phyloP scores from a whole-genome alignment of 2,113 vertebrate species.

The Platichthys flesus region DNA sequence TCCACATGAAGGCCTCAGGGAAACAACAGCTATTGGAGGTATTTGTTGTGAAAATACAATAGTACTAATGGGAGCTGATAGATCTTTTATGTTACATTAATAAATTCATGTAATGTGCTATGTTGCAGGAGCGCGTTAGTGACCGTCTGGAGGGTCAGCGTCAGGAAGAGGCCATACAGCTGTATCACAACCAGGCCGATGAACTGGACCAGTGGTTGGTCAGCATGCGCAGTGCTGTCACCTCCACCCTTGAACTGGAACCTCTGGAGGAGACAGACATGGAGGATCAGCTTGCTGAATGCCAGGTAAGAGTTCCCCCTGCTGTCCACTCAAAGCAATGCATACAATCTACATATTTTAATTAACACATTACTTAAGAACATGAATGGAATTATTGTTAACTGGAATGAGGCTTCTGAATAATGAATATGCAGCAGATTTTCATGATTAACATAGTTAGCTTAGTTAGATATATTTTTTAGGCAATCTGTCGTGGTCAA shows the following conservation, averaged over 20 bases:
- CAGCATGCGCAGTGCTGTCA: slow-evolving; percentile 81
- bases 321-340: slow-evolving; percentile 19
- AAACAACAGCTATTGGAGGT: slow-evolving; percentile 94
- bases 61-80: not conserved
- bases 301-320: slow-evolving; percentile 85
- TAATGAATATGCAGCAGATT: not conserved
- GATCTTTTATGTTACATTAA: not conserved
- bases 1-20: slow-evolving; percentile 94
- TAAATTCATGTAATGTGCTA: slow-evolving; percentile 7
- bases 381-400: not conserved
- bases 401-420: not conserved
- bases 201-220: slow-evolving; percentile 91
- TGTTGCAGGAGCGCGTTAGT: slow-evolving; percentile 87
- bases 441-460: not conserved
- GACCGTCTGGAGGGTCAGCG: slow-evolving; percentile 92
- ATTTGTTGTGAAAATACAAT: not conserved
- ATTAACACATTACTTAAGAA: not conserved
- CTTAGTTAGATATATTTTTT: not conserved
- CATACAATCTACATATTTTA: not conserved
- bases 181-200: slow-evolving; percentile 87
- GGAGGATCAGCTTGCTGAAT: slow-evolving; percentile 91
- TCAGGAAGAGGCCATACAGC: slow-evolving; percentile 90
- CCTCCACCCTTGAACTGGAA: slow-evolving; percentile 75
- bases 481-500: not conserved
- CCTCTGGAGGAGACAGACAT: slow-evolving; percentile 85